Conservation (phyloP, 2,797 vertebrate species). For the Trachops cirrhosus region DNA sequence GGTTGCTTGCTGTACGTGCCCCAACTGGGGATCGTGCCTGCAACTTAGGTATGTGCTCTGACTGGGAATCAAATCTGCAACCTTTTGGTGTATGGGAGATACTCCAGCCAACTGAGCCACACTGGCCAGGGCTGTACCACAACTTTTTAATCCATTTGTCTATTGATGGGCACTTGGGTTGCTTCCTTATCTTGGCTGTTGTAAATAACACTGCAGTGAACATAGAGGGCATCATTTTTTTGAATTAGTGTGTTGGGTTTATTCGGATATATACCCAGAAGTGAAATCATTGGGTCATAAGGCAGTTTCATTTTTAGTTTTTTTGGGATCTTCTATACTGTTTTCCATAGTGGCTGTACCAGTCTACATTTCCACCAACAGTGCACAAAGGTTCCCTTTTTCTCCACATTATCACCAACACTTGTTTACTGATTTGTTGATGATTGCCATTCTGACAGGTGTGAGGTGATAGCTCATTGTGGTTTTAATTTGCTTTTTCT, state of each 20-base stretch:
- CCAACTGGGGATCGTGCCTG: too few relatives aligned
- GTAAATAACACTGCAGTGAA: too few relatives aligned
- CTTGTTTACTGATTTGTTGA: neutral
- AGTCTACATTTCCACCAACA: neutral
- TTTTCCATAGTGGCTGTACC: neutral
- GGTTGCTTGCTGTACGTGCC: too few relatives aligned
- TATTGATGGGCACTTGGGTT: too few relatives aligned
- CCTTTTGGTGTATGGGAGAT: too few relatives aligned
- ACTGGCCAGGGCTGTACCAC: too few relatives aligned
- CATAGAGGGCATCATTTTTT: neutral
- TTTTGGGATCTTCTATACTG: neutral
- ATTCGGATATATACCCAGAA: neutral
- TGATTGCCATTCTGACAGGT: neutral
- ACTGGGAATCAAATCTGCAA: too few relatives aligned
- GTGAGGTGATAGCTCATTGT: neutral
- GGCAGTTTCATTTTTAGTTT: neutral
- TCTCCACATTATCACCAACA: neutral
- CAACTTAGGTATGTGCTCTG: too few relatives aligned
- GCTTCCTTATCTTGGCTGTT: too few relatives aligned
- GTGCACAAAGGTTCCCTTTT: neutral
- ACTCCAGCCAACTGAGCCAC: too few relatives aligned
- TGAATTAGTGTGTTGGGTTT: neutral
- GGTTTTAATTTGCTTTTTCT: neutral
- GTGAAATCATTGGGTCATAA: neutral
- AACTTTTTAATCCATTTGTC: too few relatives aligned